Base-by-base conservation (phyloP, 2,113 vertebrate genomes). In the Etia nguti region DNA sequence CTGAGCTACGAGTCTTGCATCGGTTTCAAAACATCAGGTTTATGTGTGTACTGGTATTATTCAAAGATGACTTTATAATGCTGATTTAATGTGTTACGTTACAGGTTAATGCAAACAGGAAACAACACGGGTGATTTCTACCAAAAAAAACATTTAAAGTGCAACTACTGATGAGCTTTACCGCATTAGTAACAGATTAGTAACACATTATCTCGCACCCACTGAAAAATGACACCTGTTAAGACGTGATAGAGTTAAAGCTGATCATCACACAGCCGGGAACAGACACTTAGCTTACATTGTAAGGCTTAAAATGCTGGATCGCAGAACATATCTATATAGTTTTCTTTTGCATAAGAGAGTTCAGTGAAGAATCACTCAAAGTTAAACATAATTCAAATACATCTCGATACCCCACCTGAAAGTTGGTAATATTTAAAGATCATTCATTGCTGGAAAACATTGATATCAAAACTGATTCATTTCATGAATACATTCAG, bases 71-170 rank as follows among this genome's bases (percentile, higher is more conserved):
- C 16, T 54, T 59, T 22, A 80, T 36, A 83, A 26, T 10, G 50
- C 36, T 48, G 24, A 50, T 80, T 62, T 10, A 80, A 22, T 77
- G 36, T 24, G 2, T 52, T 41, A 82, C 20, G 48, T 29, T 4
- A 80, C 13, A 55, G 5, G 12, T 8, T 31, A 83, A 77, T 62
- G 4, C 79, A 56, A 50, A 65, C 3, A 22, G 22, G 70, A 60
- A 9, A 57, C 24, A 8, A 29, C 36, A 10, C 11, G 60, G 50
- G 55, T 65, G 56, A 36, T 56, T 79, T 87, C 82, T 85, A 84
- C 36, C 68, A 59, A 59, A 54, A 84, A 41, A 65, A 38, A 12
- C 43, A 50, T 55, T 86, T 91, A 94, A 93, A 95, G 93, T 96
- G 94, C 94, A 90, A 84, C 89, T 80, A 90, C 36, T 81, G 10